Base-by-base conservation (phyloP, 2,113 vertebrate genomes). In the Thymallus thymallus region DNA sequence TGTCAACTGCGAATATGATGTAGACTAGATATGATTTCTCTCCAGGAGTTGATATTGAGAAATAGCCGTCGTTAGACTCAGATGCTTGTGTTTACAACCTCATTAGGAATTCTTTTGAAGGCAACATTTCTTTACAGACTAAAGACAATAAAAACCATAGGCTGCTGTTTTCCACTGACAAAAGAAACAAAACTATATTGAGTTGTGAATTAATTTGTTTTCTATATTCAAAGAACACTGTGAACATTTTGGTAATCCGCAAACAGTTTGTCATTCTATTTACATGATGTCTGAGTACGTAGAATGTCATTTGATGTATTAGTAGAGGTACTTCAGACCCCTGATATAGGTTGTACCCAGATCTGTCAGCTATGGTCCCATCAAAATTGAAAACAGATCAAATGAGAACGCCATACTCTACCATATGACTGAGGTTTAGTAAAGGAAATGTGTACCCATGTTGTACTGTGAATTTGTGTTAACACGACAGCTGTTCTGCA, bases 21-120 rank as follows among this genome's bases (percentile, higher is more conserved):
- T 68, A 35, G 45, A 45, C 61, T 72, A 29, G 29, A 41, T 23
- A 41, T 22, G 2, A 32, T 16, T 14, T 20, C 30, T 26, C 22
- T 61, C 35, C 35, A 41, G 35, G 35, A 9, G 35, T 41, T 58
- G 51, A 73, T 41, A 63, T 35, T 24, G 76, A 51, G 22, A 5
- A 5, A 68, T 41, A 23, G 9, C 4, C 56, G 20, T 76, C 80
- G 66, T 73, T 74, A 58, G 41, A 46, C 48, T 75, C 87, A 90
- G 84, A 85, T 85, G 86, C 72, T 23, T 61, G 22, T 48, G 61
- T 86, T 88, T 83, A 86, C 74, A 77, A 51, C 72, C 80, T 87
- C 74, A 74, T 87, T 76, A 82, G 56, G 29, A 48, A 70, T 79
- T 63, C 58, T 35, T 73, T 79, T 77, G 74, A 84, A 81, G 68